Percentiles rank a stretch among this genome's conserved stretches.
phyloP scores from a whole-genome alignment of 2,888 invertebrate species.

The Tenthredo distinguenda region DNA sequence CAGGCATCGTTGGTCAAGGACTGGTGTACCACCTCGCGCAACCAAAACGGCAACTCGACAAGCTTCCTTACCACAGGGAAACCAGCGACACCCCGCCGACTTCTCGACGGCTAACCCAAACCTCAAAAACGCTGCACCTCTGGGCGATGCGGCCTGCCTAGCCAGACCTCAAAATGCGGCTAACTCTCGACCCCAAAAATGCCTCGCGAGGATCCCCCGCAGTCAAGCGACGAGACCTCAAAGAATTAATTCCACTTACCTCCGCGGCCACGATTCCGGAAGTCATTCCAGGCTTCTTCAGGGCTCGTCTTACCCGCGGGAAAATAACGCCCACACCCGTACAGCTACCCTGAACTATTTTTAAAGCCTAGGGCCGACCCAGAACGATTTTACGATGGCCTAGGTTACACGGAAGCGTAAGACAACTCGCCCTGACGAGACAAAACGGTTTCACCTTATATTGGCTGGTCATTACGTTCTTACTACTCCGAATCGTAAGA shows the following conservation, averaged over 20 bases:
- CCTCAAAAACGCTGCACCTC: slow-evolving; percentile 48
- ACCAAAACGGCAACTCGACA: slow-evolving; percentile 48
- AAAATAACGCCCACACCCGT: background rate
- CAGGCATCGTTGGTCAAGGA: slow-evolving; percentile 56
- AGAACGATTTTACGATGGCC: background rate
- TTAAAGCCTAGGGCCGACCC: background rate
- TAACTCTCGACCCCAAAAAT: slow-evolving; percentile 40
- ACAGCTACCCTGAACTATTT: background rate
- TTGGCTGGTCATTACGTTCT: background rate
- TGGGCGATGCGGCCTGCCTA: slow-evolving; percentile 79
- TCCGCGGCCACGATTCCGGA: slow-evolving; percentile 26
- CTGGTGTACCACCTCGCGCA: slow-evolving; percentile 41
- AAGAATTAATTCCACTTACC: slow-evolving; percentile 38
- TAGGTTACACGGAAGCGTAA: background rate
- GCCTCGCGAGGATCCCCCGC: slow-evolving; percentile 19
- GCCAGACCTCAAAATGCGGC: slow-evolving; percentile 80
- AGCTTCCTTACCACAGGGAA: slow-evolving; percentile 48
- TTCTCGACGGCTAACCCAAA: slow-evolving; percentile 33
- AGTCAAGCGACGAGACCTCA: slow-evolving; percentile 31
- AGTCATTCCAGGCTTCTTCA: slow-evolving; percentile 9
- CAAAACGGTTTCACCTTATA: background rate
- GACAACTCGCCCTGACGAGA: background rate
- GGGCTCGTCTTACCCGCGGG: slow-evolving; percentile 22
- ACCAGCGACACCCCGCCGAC: slow-evolving; percentile 43
- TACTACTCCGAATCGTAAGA: background rate